These are phyloP conservation scores for Formica exsecta DNA, from an alignment of 1,140 invertebrate genomes.

Conservation along the genomic window DNA sequence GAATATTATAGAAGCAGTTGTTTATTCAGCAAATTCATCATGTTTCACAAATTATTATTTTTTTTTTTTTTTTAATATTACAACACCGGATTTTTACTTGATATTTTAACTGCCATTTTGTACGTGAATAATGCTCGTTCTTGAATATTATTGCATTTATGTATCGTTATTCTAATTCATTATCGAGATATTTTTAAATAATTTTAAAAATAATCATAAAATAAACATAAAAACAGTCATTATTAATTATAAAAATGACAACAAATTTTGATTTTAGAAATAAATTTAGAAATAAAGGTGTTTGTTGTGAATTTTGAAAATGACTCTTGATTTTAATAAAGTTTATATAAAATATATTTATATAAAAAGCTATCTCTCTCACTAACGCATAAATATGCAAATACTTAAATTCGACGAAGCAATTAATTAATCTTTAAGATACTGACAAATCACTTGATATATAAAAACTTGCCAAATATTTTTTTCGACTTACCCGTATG, in stretches of 20 bases:
- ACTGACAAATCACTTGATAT: neutral
- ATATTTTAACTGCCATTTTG: too few species aligned
- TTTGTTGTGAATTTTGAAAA: too few species aligned
- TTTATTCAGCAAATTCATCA: neutral
- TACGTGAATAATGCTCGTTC: neutral
- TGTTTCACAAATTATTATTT: neutral
- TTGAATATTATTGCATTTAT: neutral
- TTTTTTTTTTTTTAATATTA: too few species aligned
- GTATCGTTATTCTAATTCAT: neutral
- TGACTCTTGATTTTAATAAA: too few species aligned
- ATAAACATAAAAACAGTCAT: neutral
- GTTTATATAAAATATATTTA: too few species aligned
- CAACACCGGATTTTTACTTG: too few species aligned
- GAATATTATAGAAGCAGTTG: neutral
- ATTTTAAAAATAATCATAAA: neutral
- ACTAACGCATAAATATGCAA: too few species aligned
- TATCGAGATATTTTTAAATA: neutral
- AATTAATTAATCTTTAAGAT: neutral
- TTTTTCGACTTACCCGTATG: constrained; percentile 62
- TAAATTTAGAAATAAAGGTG: too few species aligned
- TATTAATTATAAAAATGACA: too few species aligned
- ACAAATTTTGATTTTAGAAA: too few species aligned
- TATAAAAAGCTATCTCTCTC: too few species aligned
- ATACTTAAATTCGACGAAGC: too few species aligned
- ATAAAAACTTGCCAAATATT: neutral